These are phyloP conservation scores for Netelia fuscicornis DNA, from an alignment of 2,888 invertebrate species.

Conservation along the genomic window DNA sequence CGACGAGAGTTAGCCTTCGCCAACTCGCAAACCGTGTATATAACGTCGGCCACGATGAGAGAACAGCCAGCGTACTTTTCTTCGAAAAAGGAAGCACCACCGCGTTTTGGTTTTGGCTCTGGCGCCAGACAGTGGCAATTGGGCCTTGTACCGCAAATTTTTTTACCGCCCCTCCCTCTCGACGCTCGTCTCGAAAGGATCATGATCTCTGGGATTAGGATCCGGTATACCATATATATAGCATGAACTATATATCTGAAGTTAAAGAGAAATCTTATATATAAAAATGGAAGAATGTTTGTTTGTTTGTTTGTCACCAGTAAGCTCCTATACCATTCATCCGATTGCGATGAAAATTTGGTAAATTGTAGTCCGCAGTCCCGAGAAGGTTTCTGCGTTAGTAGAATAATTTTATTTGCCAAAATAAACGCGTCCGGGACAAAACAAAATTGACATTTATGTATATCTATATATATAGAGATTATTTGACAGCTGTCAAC, in stretches of 20 bases:
- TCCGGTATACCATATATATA: background rate
- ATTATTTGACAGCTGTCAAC: too few species aligned
- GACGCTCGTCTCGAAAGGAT: conserved; percentile 33
- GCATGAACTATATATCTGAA: background rate
- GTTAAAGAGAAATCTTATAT: too few species aligned
- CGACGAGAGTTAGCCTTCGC: background rate
- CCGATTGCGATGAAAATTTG: too few species aligned
- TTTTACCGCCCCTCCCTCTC: conserved; percentile 13
- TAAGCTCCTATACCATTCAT: too few species aligned
- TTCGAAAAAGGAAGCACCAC: conserved; percentile 58
- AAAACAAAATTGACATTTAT: too few species aligned
- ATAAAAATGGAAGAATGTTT: too few species aligned
- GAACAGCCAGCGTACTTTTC: conserved; percentile 45
- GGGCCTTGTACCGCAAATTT: conserved; percentile 51
- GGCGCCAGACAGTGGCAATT: conserved; percentile 65
- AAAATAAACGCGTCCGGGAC: too few species aligned
- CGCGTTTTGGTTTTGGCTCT: conserved; percentile 44
- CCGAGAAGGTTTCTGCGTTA: too few species aligned
- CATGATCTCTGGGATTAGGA: conserved; percentile 37
- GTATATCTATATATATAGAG: too few species aligned
- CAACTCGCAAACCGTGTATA: background rate
- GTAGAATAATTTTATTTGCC: too few species aligned
- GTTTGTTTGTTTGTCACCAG: too few species aligned
- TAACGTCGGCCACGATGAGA: conserved; percentile 14
- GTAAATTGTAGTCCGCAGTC: too few species aligned